Base-by-base conservation (phyloP, 2,113 vertebrate species). In the Macrotis lagotis region DNA sequence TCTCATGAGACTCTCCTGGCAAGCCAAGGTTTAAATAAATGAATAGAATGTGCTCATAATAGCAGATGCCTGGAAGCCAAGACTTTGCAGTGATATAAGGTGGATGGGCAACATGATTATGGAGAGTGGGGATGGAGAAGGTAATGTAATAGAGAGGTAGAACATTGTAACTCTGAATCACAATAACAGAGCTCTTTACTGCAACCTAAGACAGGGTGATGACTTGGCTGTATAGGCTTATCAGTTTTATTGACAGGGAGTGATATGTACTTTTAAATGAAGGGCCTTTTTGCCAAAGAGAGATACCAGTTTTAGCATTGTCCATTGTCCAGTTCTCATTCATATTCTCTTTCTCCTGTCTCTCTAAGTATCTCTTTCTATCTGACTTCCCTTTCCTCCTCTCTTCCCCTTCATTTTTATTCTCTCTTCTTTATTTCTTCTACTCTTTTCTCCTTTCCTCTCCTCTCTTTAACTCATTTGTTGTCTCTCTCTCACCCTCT, bases 21-120 rank as follows among this genome's bases (percentile, higher is more conserved):
- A 94, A 95, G 92, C 49, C 47, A 59, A 48, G 28, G 48, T 93
- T 97, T 97, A 96, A 97, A 97, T 93, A 97, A 44, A 93, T 95
- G 92, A 96, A 98, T 92, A 0, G 92, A 96, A 97, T 74, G 53
- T 31, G 92, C 95, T 97, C 89, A 9, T 59, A 94, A 93, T 51
- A 50, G 8, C 50, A 96, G 94, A 49, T 92, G 93, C 55, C 91
- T 91, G 3, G 2, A 89, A 96, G 96, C 48, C 97, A 96, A 94
- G 91, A 0, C 14, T 53, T 55, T 95, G 89, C 94, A 9, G 88
- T 0, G 44, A 90, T 50, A 0, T 83, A n/a, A 91, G 51, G 28
- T 52, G 95, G 51, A 88, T 74, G 51, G 3, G 25, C 28, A 92
- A 52, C 5, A 2, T 4, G 93, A 48, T 88, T 11, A 26, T 28